Evolutionary conservation across 1,140 invertebrate species (phyloP).

Genomic region (Carposina sasakii): DNA sequence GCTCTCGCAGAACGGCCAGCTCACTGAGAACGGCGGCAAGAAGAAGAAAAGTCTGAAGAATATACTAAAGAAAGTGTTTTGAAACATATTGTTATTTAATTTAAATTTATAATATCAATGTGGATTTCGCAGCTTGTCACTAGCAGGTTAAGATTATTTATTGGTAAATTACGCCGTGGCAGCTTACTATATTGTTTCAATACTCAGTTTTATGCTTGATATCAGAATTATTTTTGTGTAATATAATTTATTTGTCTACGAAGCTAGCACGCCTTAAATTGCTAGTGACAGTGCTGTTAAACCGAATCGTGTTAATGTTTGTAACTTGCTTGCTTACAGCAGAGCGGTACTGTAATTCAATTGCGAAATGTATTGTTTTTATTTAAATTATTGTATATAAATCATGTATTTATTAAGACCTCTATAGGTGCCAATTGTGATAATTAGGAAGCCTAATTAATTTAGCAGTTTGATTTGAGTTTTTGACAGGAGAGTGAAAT

Average conservation of each 20-base stretch:
- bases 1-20: constrained; percentile 60
- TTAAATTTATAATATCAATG: no score
- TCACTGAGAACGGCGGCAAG: constrained; percentile 39
- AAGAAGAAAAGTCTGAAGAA: constrained; percentile 75
- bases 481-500: constrained; percentile 30
- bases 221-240: no score
- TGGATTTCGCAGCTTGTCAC: no score
- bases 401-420: constrained; percentile 49
- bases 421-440: constrained; percentile 68
- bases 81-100: constrained; percentile 47
- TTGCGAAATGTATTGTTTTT: constrained; percentile 40
- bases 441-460: constrained; percentile 65
- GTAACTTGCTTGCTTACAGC: constrained; percentile 27
- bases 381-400: constrained; percentile 64
- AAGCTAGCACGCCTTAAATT: no score
- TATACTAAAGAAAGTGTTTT: constrained; percentile 80
- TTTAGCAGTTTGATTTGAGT: constrained; percentile 39
- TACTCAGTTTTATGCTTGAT: no score
- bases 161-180: no score
- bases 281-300: no score
- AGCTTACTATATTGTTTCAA: no score
- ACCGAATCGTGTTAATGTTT: no score
- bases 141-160: no score
- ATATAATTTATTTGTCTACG: no score
- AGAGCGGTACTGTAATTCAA: constrained; percentile 56